Base-by-base conservation (phyloP, 2,113 vertebrate genomes). In the Bambusicola thoracicus region DNA sequence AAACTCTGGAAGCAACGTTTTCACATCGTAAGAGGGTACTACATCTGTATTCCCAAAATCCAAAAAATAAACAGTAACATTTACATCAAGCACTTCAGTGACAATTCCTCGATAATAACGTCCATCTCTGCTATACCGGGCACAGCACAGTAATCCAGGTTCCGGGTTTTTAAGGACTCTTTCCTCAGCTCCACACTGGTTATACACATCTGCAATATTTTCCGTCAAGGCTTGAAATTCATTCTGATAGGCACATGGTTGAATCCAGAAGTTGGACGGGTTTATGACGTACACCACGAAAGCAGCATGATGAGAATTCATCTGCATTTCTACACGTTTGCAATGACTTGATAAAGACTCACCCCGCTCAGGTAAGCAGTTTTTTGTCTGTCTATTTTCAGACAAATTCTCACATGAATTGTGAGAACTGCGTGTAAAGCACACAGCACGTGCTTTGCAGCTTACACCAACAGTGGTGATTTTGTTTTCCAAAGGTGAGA, bases 11-110 rank as follows among this genome's bases (percentile, higher is more conserved):
- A 99, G 98, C 73, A 99, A 95, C 43, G 93, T 97, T 97, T 99
- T 99, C 68, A 99, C 98, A 78, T 98, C 82, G 27, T 93, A 97
- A 81, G 91, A 82, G 38, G 98, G 98, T 80, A 99, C 93, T 58
- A 97, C 98, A 92, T 98, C 98, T 68, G 95, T 98, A 95, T 99
- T 99, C 53, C 99, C 99, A 97, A 98, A 99, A 97, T 99, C 99
- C 4, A 99, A 95, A 87, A 99, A 99, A 81, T 97, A 97, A 69
- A 99, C 98, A 84, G 97, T 96, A 76, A 98, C 86, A 44, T 97
- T 96, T 62, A 93, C 93, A 69, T 94, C 48, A 72, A 98, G 89
- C 36, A 96, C 96, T 78, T 98, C 97, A 30, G 66, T 97, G 43
- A 99, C 95, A 38, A 98, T 51, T 44, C 89, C 99, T 85, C 99